Conservation (phyloP, 1,140 invertebrate genomes). For the Drosophila yakuba region DNA sequence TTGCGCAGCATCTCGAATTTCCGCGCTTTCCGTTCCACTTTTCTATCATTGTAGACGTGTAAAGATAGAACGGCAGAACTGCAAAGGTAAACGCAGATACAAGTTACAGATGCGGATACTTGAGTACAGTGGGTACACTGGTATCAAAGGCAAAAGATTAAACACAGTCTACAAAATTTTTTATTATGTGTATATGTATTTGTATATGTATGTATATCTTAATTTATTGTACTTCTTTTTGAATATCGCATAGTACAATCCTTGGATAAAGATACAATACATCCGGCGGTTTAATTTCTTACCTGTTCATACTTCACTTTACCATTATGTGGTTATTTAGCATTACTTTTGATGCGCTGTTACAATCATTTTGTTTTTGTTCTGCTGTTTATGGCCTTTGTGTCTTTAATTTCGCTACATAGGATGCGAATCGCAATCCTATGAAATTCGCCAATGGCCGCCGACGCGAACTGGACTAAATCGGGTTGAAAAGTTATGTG, state of each 20-base stretch:
- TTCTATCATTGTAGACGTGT: not conserved
- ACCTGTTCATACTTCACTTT: too few species aligned
- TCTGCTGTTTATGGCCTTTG: too few species aligned
- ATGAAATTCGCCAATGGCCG: conserved; percentile 43
- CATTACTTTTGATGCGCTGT: conserved; percentile 13
- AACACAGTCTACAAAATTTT: too few species aligned
- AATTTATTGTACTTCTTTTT: too few species aligned
- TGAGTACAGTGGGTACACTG: not conserved
- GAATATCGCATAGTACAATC: too few species aligned
- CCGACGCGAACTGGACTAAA: conserved; percentile 39
- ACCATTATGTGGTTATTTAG: not conserved
- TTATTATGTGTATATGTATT: too few species aligned
- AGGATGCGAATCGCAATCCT: conserved; percentile 63
- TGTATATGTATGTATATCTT: too few species aligned
- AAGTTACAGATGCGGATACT: conserved; percentile 14
- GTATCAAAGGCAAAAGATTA: not conserved
- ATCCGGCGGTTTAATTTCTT: too few species aligned
- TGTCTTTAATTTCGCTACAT: conserved; percentile 45
- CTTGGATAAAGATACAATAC: too few species aligned
- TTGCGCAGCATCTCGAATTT: conserved; percentile 78
- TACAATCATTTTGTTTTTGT: not conserved
- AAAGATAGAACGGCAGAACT: not conserved
- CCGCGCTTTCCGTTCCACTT: conserved; percentile 54
- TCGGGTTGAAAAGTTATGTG: conserved; percentile 22
- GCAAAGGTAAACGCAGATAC: conserved; percentile 52